These are phyloP conservation scores for Penaeus japonicus DNA, from an alignment of 1,140 invertebrate genomes.

Conservation along the genomic window DNA sequence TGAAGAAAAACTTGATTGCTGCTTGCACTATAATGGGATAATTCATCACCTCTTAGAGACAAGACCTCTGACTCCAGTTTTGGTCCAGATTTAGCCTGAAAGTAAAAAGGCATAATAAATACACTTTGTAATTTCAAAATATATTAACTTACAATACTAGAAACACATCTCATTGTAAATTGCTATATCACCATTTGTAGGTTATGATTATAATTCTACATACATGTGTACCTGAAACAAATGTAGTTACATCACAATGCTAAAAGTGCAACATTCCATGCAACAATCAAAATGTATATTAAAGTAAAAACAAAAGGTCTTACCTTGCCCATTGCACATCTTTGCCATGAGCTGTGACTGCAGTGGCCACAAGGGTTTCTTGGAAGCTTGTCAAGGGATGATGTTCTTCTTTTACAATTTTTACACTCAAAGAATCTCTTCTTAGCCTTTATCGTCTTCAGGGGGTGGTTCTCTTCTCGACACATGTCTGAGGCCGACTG, in stretches of 20 bases:
- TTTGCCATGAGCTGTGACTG: constrained; percentile 76
- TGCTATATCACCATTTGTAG: too few relatives aligned
- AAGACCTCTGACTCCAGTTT: constrained; percentile 64
- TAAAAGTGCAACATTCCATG: background rate
- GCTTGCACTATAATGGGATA: constrained; percentile 59
- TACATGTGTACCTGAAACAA: too few relatives aligned
- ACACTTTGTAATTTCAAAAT: background rate
- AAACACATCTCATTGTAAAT: background rate
- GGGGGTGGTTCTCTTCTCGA: constrained; percentile 79
- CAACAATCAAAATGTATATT: background rate
- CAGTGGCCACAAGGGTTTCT: constrained; percentile 80
- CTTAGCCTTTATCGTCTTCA: constrained; percentile 76
- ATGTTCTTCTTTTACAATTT: constrained; percentile 83
- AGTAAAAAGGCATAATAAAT: constrained; percentile 43
- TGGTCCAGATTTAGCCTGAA: constrained; percentile 64
- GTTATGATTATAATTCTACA: too few relatives aligned
- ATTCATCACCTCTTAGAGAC: constrained; percentile 65
- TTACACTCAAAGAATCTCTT: constrained; percentile 92
- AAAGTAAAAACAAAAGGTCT: constrained; percentile 60
- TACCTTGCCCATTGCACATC: constrained; percentile 80
- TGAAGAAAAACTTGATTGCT: constrained; percentile 46
- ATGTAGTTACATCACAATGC: too few relatives aligned
- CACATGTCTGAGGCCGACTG: constrained; percentile 85
- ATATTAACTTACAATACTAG: constrained; percentile 13
- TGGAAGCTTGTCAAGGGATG: constrained; percentile 80